Percentiles rank a stretch among this genome's conserved stretches.
Evolutionary conservation across 2,113 vertebrate genomes (phyloP).

Genomic region (Psittacara wagleri): DNA sequence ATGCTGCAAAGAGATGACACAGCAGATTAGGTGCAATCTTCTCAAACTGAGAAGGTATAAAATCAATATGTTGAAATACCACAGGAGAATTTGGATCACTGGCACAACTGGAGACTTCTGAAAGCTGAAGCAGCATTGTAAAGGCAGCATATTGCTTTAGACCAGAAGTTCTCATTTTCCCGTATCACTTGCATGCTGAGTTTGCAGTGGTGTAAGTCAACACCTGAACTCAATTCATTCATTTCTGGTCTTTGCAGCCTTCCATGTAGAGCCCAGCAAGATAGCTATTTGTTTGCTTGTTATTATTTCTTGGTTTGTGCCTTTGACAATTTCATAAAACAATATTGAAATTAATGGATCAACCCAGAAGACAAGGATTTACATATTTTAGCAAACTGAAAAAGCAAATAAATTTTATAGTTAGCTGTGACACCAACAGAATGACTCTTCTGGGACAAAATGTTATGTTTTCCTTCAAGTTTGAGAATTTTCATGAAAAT

Average conservation of each 20-base stretch:
- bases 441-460: constrained; percentile 1
- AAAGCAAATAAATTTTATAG: background rate
- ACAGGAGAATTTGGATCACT: rapidly evolving
- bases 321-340: background rate
- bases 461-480: background rate
- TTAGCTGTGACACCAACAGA: background rate
- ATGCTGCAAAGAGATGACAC: background rate
- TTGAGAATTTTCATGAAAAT: background rate
- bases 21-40: background rate
- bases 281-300: background rate
- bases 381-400: background rate
- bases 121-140: background rate
- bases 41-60: background rate
- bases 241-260: background rate
- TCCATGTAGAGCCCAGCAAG: rapidly evolving
- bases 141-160: background rate
- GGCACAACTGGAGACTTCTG: background rate
- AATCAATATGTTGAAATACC: background rate
- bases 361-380: background rate
- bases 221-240: background rate
- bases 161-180: background rate
- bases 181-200: background rate
- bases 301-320: background rate
- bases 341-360: background rate
- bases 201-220: background rate